A percentile compares a stretch with the other conserved stretches of the same genome.
phyloP scores from a whole-genome alignment of 2,797 vertebrate species.

The Phoebastria nigripes region DNA sequence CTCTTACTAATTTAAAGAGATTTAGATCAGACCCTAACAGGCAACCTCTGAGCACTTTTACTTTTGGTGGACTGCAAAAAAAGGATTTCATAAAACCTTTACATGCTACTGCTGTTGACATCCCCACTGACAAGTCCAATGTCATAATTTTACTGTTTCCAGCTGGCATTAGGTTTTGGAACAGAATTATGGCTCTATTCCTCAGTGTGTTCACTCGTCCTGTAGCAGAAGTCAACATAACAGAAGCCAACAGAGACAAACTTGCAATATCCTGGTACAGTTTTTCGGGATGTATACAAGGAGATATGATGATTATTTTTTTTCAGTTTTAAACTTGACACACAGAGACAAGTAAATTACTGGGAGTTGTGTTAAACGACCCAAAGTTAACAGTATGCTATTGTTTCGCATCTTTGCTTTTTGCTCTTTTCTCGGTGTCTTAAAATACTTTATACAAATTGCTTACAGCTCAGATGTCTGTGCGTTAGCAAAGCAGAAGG shows the following conservation, averaged over 20 bases:
- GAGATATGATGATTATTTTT: not conserved
- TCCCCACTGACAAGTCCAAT: conserved; percentile 53
- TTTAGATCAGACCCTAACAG: not conserved
- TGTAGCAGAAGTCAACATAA: conserved; percentile 59
- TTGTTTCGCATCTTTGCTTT: conserved; percentile 32
- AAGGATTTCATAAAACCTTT: conserved; percentile 36
- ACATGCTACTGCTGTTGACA: conserved; percentile 50
- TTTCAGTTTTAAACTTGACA: conserved; percentile 1
- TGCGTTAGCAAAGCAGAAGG: conserved; percentile 1
- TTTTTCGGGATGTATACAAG: not conserved
- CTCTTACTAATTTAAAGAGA: not conserved
- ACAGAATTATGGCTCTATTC: conserved; percentile 66
- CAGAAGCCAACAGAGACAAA: conserved; percentile 55
- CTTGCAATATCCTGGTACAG: conserved; percentile 2
- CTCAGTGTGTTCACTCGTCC: conserved; percentile 53
- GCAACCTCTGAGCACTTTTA: not conserved
- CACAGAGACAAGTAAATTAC: conserved; percentile 23
- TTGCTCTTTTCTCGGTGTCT: conserved; percentile 40
- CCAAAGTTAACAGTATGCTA: conserved; percentile 19
- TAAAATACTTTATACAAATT: conserved; percentile 15
- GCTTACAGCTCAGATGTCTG: conserved; percentile 14
- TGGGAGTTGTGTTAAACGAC: conserved; percentile 5
- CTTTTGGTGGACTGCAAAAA: conserved; percentile 22
- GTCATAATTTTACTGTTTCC: conserved; percentile 64
- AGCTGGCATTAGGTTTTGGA: conserved; percentile 59